These are phyloP conservation scores for Drosophila planitibia DNA, from an alignment of 2,888 invertebrate genomes.

Conservation along the genomic window DNA sequence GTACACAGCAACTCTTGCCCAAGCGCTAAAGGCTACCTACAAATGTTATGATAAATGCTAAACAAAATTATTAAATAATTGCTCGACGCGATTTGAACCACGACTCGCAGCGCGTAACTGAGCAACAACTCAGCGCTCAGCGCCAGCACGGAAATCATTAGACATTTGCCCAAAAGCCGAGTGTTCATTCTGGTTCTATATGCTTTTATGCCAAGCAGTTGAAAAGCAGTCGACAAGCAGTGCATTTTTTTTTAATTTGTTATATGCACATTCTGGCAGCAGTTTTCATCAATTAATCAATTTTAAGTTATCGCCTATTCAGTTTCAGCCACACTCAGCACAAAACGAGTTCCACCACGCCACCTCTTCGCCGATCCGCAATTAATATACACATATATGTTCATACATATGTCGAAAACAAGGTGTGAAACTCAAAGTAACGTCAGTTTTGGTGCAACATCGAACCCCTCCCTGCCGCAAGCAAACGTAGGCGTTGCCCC, in stretches of 20 bases:
- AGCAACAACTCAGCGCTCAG: slow-evolving; percentile 17
- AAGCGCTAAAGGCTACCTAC: slow-evolving; percentile 73
- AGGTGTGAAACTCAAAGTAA: slow-evolving; percentile 65
- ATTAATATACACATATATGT: slow-evolving; percentile 22
- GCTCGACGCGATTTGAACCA: slow-evolving; percentile 42
- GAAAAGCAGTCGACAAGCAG: slow-evolving; percentile 27
- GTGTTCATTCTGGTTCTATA: slow-evolving; percentile 7
- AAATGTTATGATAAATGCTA: not conserved
- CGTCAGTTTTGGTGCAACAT: slow-evolving; percentile 16
- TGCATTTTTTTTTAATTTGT: not conserved
- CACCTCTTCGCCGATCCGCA: slow-evolving; percentile 27
- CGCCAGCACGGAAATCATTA: slow-evolving; percentile 19
- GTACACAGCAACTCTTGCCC: slow-evolving; percentile 82
- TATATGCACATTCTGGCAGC: slow-evolving; percentile 22
- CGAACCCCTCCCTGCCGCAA: slow-evolving; percentile 13
- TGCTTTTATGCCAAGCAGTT: slow-evolving; percentile 29
- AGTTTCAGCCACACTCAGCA: slow-evolving; percentile 41
- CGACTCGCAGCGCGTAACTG: rapidly evolving
- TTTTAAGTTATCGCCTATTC: slow-evolving; percentile 42
- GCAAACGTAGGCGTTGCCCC: slow-evolving; percentile 56
- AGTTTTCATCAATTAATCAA: slow-evolving; percentile 63
- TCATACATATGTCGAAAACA: slow-evolving; percentile 46
- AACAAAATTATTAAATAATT: not conserved
- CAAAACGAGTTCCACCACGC: slow-evolving; percentile 24
- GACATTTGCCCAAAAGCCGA: rapidly evolving